These are phyloP conservation scores for Eulemur rufifrons DNA, from an alignment of 2,113 vertebrate genomes.

Conservation along the genomic window DNA sequence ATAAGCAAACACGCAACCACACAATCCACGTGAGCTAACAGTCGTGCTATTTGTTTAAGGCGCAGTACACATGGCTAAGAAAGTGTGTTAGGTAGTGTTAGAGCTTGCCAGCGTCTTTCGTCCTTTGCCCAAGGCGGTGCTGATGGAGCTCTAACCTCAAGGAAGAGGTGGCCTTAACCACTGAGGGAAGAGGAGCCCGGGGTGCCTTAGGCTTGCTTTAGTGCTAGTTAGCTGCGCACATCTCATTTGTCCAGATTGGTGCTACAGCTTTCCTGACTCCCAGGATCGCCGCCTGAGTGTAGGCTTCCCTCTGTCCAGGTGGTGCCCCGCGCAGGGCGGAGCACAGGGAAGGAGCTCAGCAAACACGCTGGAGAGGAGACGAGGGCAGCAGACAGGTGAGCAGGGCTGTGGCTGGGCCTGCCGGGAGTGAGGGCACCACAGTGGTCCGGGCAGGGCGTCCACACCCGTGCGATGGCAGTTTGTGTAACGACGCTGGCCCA, in stretches of 20 bases:
- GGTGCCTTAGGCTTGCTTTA: accelerated
- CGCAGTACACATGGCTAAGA: accelerated
- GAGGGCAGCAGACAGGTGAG: not conserved
- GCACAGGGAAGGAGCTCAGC: not conserved
- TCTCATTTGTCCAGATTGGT: not conserved
- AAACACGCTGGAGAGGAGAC: not conserved
- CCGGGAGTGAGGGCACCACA: no score
- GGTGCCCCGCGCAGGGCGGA: not conserved
- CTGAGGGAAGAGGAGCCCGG: accelerated
- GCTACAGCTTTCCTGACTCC: not conserved
- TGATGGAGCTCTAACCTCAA: not conserved
- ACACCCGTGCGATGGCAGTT: accelerated
- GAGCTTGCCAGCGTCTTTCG: not conserved
- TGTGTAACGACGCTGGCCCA: not conserved
- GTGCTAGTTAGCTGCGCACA: no score
- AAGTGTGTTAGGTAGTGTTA: not conserved
- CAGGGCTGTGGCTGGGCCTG: accelerated
- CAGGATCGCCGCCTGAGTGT: accelerated
- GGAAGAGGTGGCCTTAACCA: accelerated
- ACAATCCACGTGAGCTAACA: no score
- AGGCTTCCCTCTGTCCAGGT: not conserved
- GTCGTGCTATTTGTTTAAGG: not conserved
- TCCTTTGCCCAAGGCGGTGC: no score
- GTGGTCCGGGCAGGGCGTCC: not conserved
- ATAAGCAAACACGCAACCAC: not conserved